Evolutionary conservation across 1,140 invertebrate genomes (phyloP).

Genomic region (Zeugodacus cucurbitae): DNA sequence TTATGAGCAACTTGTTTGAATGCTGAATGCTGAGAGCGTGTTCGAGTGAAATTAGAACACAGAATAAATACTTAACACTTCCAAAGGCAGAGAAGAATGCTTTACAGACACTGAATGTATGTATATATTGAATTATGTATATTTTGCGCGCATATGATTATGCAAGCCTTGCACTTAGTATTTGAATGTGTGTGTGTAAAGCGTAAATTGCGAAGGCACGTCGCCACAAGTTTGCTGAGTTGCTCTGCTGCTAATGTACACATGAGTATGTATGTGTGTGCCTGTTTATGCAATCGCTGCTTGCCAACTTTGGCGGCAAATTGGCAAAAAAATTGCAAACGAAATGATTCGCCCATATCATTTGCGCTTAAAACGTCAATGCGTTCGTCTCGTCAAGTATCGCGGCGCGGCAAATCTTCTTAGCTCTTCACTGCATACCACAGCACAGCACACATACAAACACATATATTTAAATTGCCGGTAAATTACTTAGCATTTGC

Average conservation of each 20-base stretch:
- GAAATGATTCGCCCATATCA: neutral
- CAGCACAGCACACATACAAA: neutral
- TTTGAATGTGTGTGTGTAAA: neutral
- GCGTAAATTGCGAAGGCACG: neutral
- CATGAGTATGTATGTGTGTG: neutral
- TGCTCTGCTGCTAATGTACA: neutral
- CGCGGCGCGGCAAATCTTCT: neutral
- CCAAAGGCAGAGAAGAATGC: neutral
- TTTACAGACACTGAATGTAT: neutral
- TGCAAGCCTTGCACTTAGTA: neutral
- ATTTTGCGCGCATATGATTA: neutral
- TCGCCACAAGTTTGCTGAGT: neutral
- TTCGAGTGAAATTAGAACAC: constrained; percentile 2
- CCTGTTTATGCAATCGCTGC: neutral
- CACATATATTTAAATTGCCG: neutral
- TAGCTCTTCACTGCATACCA: neutral
- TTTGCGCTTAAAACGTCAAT: constrained; percentile 34
- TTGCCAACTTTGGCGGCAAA: neutral
- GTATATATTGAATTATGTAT: neutral
- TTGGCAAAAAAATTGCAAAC: neutral
- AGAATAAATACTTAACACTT: constrained; percentile 2
- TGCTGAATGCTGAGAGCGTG: neutral
- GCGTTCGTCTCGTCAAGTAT: constrained; percentile 19
- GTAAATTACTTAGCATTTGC: neutral
- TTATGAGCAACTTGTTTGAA: neutral